Percentiles rank a stretch among this genome's conserved stretches.
Conservation (phyloP, 2,888 invertebrate genomes). For the Stenchaetothrips biformis region DNA sequence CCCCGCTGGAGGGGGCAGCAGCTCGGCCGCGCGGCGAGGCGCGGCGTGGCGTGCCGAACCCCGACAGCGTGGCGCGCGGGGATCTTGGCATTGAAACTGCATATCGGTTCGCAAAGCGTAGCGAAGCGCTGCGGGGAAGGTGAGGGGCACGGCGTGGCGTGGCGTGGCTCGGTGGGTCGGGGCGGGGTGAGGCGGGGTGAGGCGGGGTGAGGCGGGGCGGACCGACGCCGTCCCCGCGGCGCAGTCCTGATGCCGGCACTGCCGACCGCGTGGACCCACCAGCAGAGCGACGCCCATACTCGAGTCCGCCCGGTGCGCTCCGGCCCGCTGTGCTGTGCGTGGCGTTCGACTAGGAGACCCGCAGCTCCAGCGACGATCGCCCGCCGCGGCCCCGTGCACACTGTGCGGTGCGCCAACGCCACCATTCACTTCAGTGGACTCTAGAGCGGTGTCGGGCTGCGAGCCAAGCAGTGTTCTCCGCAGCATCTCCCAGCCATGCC, state of each 20-base stretch:
- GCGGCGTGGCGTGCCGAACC: neutral
- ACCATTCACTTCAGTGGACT: too few relatives aligned
- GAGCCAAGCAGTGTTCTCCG: too few relatives aligned
- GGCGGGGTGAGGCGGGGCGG: neutral
- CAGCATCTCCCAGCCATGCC: too few relatives aligned
- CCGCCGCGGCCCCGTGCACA: too few relatives aligned
- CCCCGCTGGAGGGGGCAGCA: neutral
- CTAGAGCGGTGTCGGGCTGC: too few relatives aligned
- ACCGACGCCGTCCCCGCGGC: neutral
- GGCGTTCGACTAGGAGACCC: neutral
- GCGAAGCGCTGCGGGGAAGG: neutral
- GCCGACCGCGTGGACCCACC: neutral
- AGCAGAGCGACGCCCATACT: neutral
- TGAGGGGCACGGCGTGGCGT: neutral
- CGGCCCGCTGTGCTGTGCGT: neutral
- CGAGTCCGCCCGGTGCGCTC: neutral
- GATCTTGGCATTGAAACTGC: slow-evolving; percentile 18
- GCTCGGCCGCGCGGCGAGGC: neutral
- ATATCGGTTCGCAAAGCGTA: neutral
- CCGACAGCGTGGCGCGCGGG: neutral
- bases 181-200: neutral
- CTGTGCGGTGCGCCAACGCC: too few relatives aligned
- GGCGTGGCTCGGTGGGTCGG: neutral
- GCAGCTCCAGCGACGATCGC: too few relatives aligned
- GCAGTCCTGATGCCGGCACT: neutral